Evolutionary conservation across 1,140 invertebrate species (phyloP), one percentile per base, ranked within the genome.

Genomic region (Ceratosolen solmsi): DNA sequence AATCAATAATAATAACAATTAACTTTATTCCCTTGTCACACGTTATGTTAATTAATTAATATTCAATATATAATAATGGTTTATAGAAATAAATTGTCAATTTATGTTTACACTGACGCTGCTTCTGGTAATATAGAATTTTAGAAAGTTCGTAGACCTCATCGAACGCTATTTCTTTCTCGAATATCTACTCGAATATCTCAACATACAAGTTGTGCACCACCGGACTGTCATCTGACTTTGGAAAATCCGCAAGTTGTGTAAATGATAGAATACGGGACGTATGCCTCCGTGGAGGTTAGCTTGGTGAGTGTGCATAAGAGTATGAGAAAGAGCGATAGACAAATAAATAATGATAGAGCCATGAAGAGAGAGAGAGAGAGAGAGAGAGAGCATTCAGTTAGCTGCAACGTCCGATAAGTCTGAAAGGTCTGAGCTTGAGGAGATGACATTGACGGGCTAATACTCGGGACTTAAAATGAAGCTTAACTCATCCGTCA

Each of bases 391-490:
- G 51, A 58, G 49, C 36, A 77, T 82, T 71, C 30, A 78, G 74
- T 73, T 82, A 86, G 87, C 88, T 89, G 89, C 88, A 88, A 81
- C 84, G 89, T 89, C 89, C 89, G 90, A 91, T 91, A 91, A 91
- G 90, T 90, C 89, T 89, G 87, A 90, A 90, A 87, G 87, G 88
- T 86, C 88, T 90, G 87, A 89, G 88, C 88, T 89, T 84, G 87
- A 89, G 87, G 88, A 90, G 90, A 91, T 92, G 91, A 92, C 90
- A 91, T 91, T 91, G 90, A 91, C 86, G 89, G 85, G 89, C 87
- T 89, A 90, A 90, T 86, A 86, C 89, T 85, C 86, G 75, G 88
- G 89, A 89, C 89, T 91, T 91, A 90, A 90, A 90, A 86, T 86
- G 87, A 82, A 87, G 90, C 89, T 91, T 89, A 91, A 90, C 90